Evolutionary conservation across 2,888 invertebrate genomes (phyloP), one percentile per base, ranked within the genome.

Genomic region (Hetaerina titia): DNA sequence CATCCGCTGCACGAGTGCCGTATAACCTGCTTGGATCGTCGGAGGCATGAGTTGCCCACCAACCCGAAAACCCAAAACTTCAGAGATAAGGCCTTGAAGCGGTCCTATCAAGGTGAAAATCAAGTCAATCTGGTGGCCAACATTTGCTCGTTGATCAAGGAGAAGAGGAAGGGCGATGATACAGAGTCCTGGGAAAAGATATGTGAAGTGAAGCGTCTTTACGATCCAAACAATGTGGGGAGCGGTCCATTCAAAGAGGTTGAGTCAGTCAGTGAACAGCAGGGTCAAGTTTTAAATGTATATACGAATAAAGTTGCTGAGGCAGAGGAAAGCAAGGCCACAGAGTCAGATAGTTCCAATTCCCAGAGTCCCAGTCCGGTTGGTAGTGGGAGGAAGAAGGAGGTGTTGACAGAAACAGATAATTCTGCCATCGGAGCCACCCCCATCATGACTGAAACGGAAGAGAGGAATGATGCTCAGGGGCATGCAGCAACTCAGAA

Each of bases 1-100:
- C 97, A 98, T 95, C 97, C 98, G 45, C 96, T 97, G 88, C 96
- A 96, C 69, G 97, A 97, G 2, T 96, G 97, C 74, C 96, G 96
- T 74, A 95, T 96, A 60, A 95, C 95, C 5, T 96, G 96, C 22
- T 95, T 96, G 64, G 96, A 97, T 96, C 96, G 95, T 95, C 95
- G 96, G n/a, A 96, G 96, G 69, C 95, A 60, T 94, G 60, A 95
- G 57, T 69, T 89, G 31, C 88, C 64, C 1, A 7, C 89, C 25
- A 57, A 31, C 19, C 81, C 81, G 6, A 81, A 4, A 81, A 69
- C 22, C 9, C 56, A 74, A 25, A 58, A 69, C 57, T 58, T 88
- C 63, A 69, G 89, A 95, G 92, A 90, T 60, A 95, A 88, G 94
- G 69, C 87, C 74, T 90, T 89, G 22, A 57, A n/a, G 19, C n/a